Base-by-base conservation (phyloP, 2,113 vertebrate species). In the Aegithalos caudatus region DNA sequence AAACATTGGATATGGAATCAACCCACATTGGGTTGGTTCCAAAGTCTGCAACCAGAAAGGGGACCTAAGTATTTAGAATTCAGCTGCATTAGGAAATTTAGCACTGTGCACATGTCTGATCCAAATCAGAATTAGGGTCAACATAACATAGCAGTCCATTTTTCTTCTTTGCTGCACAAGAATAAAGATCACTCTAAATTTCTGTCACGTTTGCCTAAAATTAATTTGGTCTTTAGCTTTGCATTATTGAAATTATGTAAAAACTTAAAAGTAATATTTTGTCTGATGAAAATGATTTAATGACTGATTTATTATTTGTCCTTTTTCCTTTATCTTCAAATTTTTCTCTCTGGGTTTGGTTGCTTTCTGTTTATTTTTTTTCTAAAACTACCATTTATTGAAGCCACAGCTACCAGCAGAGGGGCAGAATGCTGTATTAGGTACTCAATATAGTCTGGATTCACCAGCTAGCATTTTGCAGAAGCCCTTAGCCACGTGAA, bases 21-120 rank as follows among this genome's bases (percentile, higher is more conserved):
- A 11, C 6, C 7, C 24, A 45, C 0, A 1, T 13, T 79, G 13
- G 12, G 10, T 29, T 53, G 4, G 2, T 71, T 86, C 5, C 4
- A 11, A 85, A 18, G 18, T 50, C 44, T 67, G 12, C 1, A 76
- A 22, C 15, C 2, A 7, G 44, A 88, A 74, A 44, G 29, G 4
- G 5, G 7, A 64, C 7, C 1, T 54, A 51, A 50, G 22, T 67
- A 38, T 66, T 56, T 19, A 28, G 11, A 64, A 45, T 76, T 86
- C 20, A 86, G 40, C 47, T 66, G 8, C 53, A 31, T n/a, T 40
- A n/a, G 19, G 47, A 89, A 86, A 56, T 31, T 21, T n/a, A 73
- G 12, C 8, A n/a, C 11, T 70, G 31, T 28, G 23, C 31, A 40
- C 3, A 7, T 8, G 6, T 62, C 37, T 81, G 17, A 44, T 66